Percentiles rank a stretch among this genome's conserved stretches.
These are phyloP conservation scores for Agrilus mali DNA, from an alignment of 2,888 invertebrate species.

Conservation along the genomic window DNA sequence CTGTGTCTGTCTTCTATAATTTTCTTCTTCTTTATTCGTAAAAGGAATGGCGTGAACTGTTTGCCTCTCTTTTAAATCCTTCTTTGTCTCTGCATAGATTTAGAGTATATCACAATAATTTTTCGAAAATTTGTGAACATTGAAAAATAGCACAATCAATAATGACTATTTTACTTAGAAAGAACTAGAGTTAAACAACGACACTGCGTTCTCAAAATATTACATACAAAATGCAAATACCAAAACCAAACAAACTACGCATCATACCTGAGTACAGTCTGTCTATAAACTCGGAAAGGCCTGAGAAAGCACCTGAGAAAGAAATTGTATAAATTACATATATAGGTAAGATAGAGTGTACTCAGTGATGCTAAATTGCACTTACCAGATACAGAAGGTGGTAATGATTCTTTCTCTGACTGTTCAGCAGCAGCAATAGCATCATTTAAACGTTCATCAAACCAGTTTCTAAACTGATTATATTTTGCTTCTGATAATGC, in stretches of 20 bases:
- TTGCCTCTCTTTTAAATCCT: slow-evolving; percentile 41
- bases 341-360: slow-evolving; percentile 26
- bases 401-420: slow-evolving; percentile 18
- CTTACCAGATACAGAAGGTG: slow-evolving; percentile 26
- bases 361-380: slow-evolving; percentile 20
- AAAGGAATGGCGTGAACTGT: slow-evolving; percentile 41
- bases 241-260: slow-evolving; percentile 14
- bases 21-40: slow-evolving; percentile 34
- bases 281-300: slow-evolving; percentile 33
- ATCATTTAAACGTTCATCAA: slow-evolving; percentile 69
- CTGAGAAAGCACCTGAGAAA: slow-evolving; percentile 33
- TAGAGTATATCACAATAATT: not conserved
- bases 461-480: slow-evolving; percentile 62
- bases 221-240: slow-evolving; percentile 7
- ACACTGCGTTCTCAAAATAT: not conserved
- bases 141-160: not conserved
- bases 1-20: slow-evolving; percentile 42
- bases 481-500: slow-evolving; percentile 59
- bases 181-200: not conserved
- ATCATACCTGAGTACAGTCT: slow-evolving; percentile 41
- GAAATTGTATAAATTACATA: slow-evolving; percentile 10
- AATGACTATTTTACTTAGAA: not conserved
- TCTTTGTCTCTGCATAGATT: slow-evolving; percentile 33
- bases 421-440: slow-evolving; percentile 69
- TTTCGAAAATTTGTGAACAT: not conserved